These are phyloP conservation scores for Dermochelys coriacea DNA, from an alignment of 2,797 vertebrate genomes.

Conservation along the genomic window DNA sequence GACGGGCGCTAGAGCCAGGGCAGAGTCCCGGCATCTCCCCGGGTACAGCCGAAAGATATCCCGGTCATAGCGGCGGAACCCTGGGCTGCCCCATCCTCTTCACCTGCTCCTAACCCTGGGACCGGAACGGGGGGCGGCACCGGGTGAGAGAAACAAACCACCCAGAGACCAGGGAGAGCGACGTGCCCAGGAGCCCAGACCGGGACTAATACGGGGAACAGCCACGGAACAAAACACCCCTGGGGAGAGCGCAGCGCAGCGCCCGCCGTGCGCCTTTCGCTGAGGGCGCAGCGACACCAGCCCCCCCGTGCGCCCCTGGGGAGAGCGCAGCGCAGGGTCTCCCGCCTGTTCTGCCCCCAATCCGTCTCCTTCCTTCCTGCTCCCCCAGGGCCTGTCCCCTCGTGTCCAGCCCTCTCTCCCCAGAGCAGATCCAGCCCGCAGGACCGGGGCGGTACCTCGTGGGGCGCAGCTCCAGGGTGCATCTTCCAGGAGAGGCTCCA, in stretches of 20 bases:
- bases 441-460: not conserved
- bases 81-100: not conserved
- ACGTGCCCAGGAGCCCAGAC: not conserved
- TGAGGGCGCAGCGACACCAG: too few species aligned
- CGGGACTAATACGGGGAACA: not conserved
- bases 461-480: constrained; percentile 22
- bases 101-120: too few species aligned
- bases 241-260: accelerated
- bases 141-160: not conserved
- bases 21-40: too few species aligned
- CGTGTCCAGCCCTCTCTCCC: not conserved
- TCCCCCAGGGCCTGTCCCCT: too few species aligned
- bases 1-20: not conserved
- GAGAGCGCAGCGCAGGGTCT: not conserved
- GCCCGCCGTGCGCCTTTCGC: too few species aligned
- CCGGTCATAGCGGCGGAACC: too few species aligned
- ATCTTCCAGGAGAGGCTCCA: constrained; percentile 20
- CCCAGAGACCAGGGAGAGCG: not conserved
- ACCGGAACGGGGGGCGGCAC: not conserved
- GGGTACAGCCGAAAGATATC: too few species aligned
- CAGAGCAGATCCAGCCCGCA: accelerated
- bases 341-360: not conserved
- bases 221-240: not conserved
- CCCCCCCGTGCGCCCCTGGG: not conserved
- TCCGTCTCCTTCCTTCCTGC: too few species aligned